phyloP scores from a whole-genome alignment of 2,113 vertebrate genomes.

The Cavia aperea region DNA sequence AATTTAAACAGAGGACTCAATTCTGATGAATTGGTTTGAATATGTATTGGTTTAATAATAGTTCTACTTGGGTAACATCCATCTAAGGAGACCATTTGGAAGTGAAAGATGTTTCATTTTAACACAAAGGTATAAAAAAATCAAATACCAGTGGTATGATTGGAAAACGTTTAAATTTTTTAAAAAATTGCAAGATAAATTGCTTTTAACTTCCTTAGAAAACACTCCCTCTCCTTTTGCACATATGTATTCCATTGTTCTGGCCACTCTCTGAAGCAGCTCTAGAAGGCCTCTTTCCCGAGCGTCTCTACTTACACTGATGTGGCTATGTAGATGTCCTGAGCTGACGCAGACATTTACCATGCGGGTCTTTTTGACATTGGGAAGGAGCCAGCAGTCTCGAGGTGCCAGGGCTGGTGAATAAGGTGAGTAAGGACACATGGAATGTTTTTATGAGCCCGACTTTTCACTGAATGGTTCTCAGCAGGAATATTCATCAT shows the following conservation, averaged over 20 bases:
- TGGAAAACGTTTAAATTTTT: not conserved
- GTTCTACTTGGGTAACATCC: not conserved
- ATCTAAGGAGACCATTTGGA: not conserved
- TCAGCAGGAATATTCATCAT: not conserved
- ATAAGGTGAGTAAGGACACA: not conserved
- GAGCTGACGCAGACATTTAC: not conserved
- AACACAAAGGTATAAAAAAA: not conserved
- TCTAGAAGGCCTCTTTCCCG: not conserved
- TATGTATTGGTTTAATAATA: not conserved
- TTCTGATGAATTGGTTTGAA: not conserved
- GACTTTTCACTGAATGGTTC: not conserved
- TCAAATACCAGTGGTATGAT: not conserved
- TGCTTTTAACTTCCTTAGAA: not conserved
- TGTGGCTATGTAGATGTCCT: not conserved
- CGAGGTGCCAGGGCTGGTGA: not conserved
- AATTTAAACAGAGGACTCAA: not conserved
- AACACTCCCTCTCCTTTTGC: not conserved
- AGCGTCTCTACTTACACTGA: not conserved
- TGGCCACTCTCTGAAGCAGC: not conserved
- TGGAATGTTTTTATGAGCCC: not conserved
- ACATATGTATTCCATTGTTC: not conserved
- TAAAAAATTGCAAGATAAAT: not conserved
- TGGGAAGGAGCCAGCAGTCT: not conserved
- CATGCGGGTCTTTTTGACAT: not conserved
- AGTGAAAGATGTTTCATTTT: not conserved